Conservation (phyloP, 2,888 invertebrate genomes). For the Yponomeuta plumbellus region DNA sequence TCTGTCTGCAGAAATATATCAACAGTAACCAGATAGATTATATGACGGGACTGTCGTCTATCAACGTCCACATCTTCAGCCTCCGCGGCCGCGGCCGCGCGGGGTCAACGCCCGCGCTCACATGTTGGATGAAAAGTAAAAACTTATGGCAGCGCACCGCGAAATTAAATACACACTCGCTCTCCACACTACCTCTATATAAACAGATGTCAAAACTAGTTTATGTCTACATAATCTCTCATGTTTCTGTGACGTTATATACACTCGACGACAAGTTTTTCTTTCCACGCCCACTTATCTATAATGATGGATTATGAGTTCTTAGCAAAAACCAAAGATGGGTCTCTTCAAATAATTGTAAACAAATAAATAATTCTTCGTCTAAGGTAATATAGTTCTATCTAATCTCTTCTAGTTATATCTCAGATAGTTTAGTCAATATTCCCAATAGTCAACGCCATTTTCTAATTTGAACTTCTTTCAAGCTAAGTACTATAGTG, state of each 20-base stretch:
- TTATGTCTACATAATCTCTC: neutral
- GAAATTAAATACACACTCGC: constrained; percentile 11
- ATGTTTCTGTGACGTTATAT: neutral
- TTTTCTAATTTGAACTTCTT: neutral
- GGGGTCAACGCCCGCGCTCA: constrained; percentile 52
- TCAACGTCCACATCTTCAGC: constrained; percentile 6
- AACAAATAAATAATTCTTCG: no score
- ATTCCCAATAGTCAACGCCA: neutral
- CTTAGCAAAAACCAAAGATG: neutral
- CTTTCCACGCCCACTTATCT: neutral
- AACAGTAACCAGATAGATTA: neutral
- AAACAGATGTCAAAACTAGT: neutral
- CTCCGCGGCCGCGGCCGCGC: constrained; percentile 19
- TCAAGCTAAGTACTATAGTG: no score
- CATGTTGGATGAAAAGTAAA: constrained; percentile 9
- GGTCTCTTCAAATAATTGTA: neutral
- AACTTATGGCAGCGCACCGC: constrained; percentile 25
- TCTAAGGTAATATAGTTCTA: no score
- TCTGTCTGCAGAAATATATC: neutral
- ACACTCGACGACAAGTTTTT: neutral
- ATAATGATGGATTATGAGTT: neutral
- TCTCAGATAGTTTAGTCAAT: neutral
- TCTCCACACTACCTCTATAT: neutral
- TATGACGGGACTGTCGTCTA: neutral
- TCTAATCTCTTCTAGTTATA: neutral